These are phyloP conservation scores for Vidua chalybeata DNA, from an alignment of 2,113 vertebrate species.

Conservation along the genomic window DNA sequence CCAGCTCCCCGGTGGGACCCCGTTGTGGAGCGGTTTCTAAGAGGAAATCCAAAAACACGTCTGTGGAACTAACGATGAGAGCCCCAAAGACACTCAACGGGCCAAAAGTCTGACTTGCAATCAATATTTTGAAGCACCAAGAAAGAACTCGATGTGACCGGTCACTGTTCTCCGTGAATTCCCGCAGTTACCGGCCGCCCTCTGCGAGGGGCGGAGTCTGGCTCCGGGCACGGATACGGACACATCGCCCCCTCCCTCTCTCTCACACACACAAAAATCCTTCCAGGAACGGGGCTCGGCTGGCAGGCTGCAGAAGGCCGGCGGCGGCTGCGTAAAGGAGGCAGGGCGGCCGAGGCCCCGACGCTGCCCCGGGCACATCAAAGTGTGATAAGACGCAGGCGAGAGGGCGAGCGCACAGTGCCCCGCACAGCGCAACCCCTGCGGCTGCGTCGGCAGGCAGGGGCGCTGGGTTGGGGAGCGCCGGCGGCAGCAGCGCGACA, in stretches of 20 bases:
- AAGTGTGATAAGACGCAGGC: not conserved
- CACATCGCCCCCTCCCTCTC: not conserved
- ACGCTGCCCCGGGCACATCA: not conserved
- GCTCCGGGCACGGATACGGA: not conserved
- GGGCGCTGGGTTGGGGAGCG: not conserved
- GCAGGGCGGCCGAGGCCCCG: not conserved
- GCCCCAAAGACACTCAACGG: rapidly evolving
- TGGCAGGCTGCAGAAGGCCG: not conserved
- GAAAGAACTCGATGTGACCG: not conserved
- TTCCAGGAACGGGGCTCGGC: not conserved
- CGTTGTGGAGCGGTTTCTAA: not conserved
- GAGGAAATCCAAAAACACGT: not conserved
- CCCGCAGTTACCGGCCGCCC: not conserved
- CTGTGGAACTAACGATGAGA: too few species aligned
- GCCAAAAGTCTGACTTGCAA: not conserved
- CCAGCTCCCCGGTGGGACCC: not conserved
- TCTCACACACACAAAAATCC: not conserved
- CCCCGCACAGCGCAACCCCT: not conserved
- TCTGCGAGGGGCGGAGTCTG: not conserved
- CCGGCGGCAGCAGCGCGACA: not conserved
- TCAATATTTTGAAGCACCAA: not conserved
- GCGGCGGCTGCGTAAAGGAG: not conserved
- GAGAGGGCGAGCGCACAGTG: not conserved
- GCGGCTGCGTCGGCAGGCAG: not conserved
- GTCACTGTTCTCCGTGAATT: too few species aligned